Conservation (phyloP, 2,888 invertebrate genomes). For the Protonemura montana region DNA sequence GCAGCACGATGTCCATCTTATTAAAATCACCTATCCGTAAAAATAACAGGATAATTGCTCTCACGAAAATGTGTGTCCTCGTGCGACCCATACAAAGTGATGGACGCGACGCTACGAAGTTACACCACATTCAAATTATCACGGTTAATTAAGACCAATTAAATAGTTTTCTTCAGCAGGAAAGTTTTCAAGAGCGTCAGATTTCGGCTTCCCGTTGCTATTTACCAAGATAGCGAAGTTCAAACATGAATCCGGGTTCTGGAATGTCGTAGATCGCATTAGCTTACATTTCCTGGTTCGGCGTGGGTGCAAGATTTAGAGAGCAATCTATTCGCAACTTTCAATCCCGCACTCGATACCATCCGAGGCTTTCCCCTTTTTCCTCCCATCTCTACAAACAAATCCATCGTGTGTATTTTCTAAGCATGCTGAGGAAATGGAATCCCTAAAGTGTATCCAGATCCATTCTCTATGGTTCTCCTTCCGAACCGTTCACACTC, state of each 20-base stretch:
- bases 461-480: too few relatives aligned
- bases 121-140: background rate
- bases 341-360: too few relatives aligned
- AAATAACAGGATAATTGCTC: background rate
- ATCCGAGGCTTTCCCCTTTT: too few relatives aligned
- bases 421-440: too few relatives aligned
- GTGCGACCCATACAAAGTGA: background rate
- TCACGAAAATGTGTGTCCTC: background rate
- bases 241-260: background rate
- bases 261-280: background rate
- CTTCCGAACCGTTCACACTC: too few relatives aligned
- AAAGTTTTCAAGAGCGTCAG: background rate
- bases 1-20: background rate
- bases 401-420: too few relatives aligned
- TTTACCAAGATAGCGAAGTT: background rate
- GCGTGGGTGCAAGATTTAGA: too few relatives aligned
- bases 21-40: background rate
- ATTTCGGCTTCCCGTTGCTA: background rate
- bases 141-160: background rate
- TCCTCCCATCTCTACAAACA: too few relatives aligned
- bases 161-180: background rate
- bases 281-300: background rate
- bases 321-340: too few relatives aligned
- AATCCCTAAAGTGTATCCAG: too few relatives aligned
- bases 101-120: background rate